Evolutionary conservation across 2,888 invertebrate genomes (phyloP), one percentile per base, ranked within the genome.

Genomic region (Philopedon plagiatum): DNA sequence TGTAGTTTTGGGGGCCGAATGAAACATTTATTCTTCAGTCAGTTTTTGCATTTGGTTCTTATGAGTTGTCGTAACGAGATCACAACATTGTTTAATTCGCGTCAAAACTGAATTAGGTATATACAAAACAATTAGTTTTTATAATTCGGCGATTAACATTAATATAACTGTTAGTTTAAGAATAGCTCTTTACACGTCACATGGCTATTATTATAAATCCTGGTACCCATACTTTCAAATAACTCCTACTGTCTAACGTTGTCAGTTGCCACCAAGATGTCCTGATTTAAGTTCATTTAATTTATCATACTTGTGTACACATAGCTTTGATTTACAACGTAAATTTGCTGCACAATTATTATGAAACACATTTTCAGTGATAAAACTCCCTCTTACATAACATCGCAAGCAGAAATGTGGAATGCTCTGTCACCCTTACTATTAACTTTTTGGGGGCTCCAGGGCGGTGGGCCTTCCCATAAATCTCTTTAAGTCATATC

Each of bases 391-490:
- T 11, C 15, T 29, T 61, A 58, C 56, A 62, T 68, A 68, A 68
- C 65, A 21, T 61, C 54, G 39, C 26, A 41, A 65, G 37, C 57
- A 65, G 71, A 71, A 71, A 58, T 65, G 65, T 60, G 65, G 67
- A 72, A 60, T 71, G 65, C 74, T 64, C 76, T 69, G 78, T 77
- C 77, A 76, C 78, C 77, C 78, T 77, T 68, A 63, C 76, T 77
- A 78, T 78, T 78, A 77, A 77, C 76, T 78, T 76, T 75, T 72
- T 62, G 15, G 57, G 57, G 65, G 65, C 65, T 65, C 54, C 19
- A 68, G 54, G 68, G 58, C 64, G 56, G 60, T 60, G 65, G 41
- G 32, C 54, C 39, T 15, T 32, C 39, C 46, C 60, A 71, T 71
- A 71, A 71, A 71, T 71, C 65, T 71, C 61, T 60, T 49, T n/a